These are phyloP conservation scores for Tethya wilhelma DNA, from an alignment of 37 sponge, comb jelly and placozoan genomes.

Conservation along the genomic window DNA sequence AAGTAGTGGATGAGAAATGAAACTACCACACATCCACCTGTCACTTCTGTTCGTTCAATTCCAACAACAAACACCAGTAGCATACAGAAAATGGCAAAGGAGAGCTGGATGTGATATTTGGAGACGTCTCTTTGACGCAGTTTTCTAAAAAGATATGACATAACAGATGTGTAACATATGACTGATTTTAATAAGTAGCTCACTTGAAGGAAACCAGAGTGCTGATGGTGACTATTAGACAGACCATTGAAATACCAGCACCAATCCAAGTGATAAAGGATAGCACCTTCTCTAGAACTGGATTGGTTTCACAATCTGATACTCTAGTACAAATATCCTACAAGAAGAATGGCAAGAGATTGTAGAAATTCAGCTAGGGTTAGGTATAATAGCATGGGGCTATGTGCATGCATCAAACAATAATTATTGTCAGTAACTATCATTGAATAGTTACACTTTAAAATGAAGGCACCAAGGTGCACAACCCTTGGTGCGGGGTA, in stretches of 20 bases:
- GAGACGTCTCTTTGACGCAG: slow-evolving; percentile 28
- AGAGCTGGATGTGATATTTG: slow-evolving; percentile 55
- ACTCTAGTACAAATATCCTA: background rate
- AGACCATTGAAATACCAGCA: background rate
- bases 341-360: no score
- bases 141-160: slow-evolving; percentile 33
- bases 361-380: no score
- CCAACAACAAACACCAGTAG: slow-evolving; percentile 55
- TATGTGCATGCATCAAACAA: no score
- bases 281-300: background rate
- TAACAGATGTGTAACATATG: background rate
- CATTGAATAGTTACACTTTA: no score
- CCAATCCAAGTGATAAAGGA: background rate
- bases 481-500: no score
- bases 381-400: no score
- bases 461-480: no score
- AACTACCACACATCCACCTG: slow-evolving; percentile 45
- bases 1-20: slow-evolving; percentile 63
- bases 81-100: slow-evolving; percentile 28
- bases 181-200: slow-evolving; percentile 3
- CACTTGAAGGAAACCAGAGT: slow-evolving; percentile 3
- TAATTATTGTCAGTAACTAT: no score
- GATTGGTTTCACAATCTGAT: background rate
- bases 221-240: slow-evolving; percentile 6
- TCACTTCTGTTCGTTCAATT: slow-evolving; percentile 25